A percentile compares a stretch with the other conserved stretches of the same genome.
Evolutionary conservation across 1,140 invertebrate genomes (phyloP).

Genomic region (Carposina sasakii): DNA sequence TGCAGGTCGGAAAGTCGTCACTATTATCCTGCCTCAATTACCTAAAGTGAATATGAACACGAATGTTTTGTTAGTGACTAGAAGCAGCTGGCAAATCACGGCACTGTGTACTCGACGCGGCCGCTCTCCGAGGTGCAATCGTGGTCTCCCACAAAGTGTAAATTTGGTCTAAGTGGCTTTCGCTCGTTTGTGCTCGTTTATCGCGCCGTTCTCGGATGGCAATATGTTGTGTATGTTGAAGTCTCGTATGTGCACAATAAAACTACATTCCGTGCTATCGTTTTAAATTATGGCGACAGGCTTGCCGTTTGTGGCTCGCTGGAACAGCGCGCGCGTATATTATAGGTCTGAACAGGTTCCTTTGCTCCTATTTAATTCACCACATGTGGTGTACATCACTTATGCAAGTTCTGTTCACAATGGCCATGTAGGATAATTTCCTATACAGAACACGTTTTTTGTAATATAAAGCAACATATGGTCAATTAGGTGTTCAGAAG

Average conservation of each 20-base stretch:
- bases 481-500: too few relatives aligned
- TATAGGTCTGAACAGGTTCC: conserved; percentile 58
- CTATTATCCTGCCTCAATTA: too few relatives aligned
- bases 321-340: conserved; percentile 43
- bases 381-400: conserved; percentile 58
- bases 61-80: conserved; percentile 42
- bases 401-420: conserved; percentile 65
- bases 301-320: conserved; percentile 54
- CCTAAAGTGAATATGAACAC: too few relatives aligned
- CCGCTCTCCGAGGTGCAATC: conserved; percentile 38
- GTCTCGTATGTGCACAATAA: conserved; percentile 51
- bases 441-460: conserved; percentile 38
- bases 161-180: conserved; percentile 68
- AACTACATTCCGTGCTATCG: conserved; percentile 54
- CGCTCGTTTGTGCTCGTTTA: conserved; percentile 65
- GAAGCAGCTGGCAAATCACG: conserved; percentile 54
- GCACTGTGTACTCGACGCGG: conserved; percentile 28
- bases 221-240: conserved; percentile 53
- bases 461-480: too few relatives aligned
- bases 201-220: conserved; percentile 44
- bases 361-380: conserved; percentile 65
- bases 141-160: conserved; percentile 68
- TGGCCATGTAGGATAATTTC: conserved; percentile 50
- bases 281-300: conserved; percentile 61
- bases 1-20: too few relatives aligned